Percentiles rank a stretch among this genome's conserved stretches.
Conservation (phyloP, 2,113 vertebrate species). For the Bubalus kerabau region DNA sequence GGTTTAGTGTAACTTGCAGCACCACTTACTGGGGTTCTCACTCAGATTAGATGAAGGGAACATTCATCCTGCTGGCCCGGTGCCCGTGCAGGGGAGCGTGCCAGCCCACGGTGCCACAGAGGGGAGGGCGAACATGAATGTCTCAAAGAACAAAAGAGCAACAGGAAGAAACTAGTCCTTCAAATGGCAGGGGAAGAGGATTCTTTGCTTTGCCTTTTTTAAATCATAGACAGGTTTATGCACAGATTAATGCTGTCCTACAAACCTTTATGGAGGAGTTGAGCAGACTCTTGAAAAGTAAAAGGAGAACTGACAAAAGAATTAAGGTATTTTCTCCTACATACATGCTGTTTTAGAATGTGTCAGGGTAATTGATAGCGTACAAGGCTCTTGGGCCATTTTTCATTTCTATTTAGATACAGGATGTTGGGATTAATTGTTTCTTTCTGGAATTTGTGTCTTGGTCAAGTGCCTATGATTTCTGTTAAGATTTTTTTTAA, state of each 20-base stretch:
- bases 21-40: slow-evolving; percentile 3
- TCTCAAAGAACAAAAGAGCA: slow-evolving; percentile 53
- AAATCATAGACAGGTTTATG: slow-evolving; percentile 35
- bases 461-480: slow-evolving; percentile 26
- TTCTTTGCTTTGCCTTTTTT: slow-evolving; percentile 27
- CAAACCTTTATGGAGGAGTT: slow-evolving; percentile 39
- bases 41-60: slow-evolving; percentile 52
- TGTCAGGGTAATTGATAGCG: slow-evolving; percentile 50
- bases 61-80: slow-evolving; percentile 21
- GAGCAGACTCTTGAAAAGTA: slow-evolving; percentile 31
- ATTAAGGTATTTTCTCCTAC: slow-evolving; percentile 55
- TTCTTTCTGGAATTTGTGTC: slow-evolving; percentile 47
- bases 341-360: not conserved
- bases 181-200: not conserved
- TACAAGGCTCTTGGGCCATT: slow-evolving; percentile 6
- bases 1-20: slow-evolving; percentile 17
- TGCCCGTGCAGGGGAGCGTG: not conserved
- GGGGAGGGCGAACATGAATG: not conserved
- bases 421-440: slow-evolving; percentile 32
- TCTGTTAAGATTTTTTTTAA: not conserved
- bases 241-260: slow-evolving; percentile 11
- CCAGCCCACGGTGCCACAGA: slow-evolving; percentile 39
- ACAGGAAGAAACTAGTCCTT: slow-evolving; percentile 38
- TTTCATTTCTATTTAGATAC: slow-evolving; percentile 31
- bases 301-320: slow-evolving; percentile 56